Conservation (phyloP, 2,888 invertebrate species). For the Ormia ochracea region DNA sequence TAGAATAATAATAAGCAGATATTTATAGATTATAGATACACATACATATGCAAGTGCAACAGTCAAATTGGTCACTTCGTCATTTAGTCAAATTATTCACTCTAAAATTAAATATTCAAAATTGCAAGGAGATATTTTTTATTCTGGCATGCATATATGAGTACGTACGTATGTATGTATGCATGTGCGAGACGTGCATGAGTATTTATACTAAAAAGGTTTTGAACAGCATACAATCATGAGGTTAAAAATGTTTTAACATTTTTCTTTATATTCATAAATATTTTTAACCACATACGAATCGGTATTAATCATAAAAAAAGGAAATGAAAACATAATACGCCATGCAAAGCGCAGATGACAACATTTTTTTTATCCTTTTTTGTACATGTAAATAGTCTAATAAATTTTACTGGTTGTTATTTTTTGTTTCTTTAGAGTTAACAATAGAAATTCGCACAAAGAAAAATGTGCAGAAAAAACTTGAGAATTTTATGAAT, state of each 20-base stretch:
- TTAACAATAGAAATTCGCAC: constrained; percentile 39
- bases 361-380: constrained; percentile 37
- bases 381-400: constrained; percentile 35
- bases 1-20: too few relatives aligned
- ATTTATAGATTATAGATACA: too few relatives aligned
- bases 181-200: too few relatives aligned
- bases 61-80: too few relatives aligned
- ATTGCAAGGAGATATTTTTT: too few relatives aligned
- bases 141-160: too few relatives aligned
- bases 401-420: constrained; percentile 52
- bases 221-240: not conserved
- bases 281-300: constrained; percentile 21
- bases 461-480: constrained; percentile 32
- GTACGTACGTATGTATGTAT: too few relatives aligned
- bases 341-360: not conserved
- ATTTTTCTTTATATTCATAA: not conserved
- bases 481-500: constrained; percentile 52
- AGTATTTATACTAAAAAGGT: not conserved
- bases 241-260: not conserved
- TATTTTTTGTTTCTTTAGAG: constrained; percentile 28
- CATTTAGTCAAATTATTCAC: too few relatives aligned
- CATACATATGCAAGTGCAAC: too few relatives aligned
- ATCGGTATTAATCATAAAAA: not conserved
- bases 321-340: not conserved
- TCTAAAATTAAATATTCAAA: too few relatives aligned